Base-by-base conservation (phyloP, 2,888 invertebrate species). In the Capitulum mitella region DNA sequence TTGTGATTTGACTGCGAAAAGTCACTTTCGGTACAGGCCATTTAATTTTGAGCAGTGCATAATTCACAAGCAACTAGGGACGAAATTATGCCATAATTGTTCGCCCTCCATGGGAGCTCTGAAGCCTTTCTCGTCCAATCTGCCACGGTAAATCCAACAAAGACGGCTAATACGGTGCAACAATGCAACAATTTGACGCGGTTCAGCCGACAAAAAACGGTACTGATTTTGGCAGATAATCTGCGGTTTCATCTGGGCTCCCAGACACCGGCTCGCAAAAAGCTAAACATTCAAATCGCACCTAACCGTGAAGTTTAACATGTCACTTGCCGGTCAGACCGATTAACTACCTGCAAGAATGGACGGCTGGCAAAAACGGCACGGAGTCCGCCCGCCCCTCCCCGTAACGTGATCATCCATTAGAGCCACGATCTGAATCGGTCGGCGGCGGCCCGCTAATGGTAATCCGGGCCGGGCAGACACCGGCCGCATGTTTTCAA, bases 251-350 rank as follows among this genome's bases (percentile, higher is more conserved):
- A 51, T 58, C 58, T 58, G n/a, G 29, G 29, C 58, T 29, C 29
- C n/a, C 12, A 10, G 29, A n/a, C 58, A 29, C 58, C 58, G n/a
- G 29, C n/a, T n/a, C 58, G n/a, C 58, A 58, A 58, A 29, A 58
- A 58, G 58, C 58, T 26, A 58, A 58, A 64, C 32, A 64, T 34
- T 64, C 64, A 32, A 32, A 32, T 29, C 19, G 34, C 19, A 29
- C 64, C 14, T 64, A 34, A 64, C 64, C 64, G 64, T 64, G 64
- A 64, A 22, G 64, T 64, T 64, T 32, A 32, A 64, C 58, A 40
- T 29, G 70, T 40, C 70, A 19, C 26, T 26, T 26, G 70, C 12
- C 40, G 16, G 6, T 40, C 70, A 70, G 22, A 22, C 22, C 70
- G 40, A 40, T 70, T 40, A 70, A 70, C 70, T 40, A 70, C 40